Percentiles rank a stretch among this genome's conserved stretches.
These are phyloP conservation scores for Rallus crepitans DNA, from an alignment of 2,797 vertebrate genomes.

Conservation along the genomic window DNA sequence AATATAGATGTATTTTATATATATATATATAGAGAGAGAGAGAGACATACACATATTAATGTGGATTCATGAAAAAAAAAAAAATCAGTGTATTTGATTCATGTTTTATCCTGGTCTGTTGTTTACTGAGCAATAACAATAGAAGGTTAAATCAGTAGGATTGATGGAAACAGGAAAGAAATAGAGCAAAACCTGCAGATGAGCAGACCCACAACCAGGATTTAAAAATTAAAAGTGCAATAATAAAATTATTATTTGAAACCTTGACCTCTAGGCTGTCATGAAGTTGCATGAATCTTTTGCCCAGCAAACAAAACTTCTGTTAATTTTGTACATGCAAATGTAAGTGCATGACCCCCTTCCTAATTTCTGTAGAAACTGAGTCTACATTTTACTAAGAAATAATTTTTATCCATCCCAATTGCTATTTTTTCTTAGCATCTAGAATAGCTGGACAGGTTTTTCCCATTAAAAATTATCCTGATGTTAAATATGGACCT, in stretches of 20 bases:
- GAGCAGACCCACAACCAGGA: neutral
- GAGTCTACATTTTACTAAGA: neutral
- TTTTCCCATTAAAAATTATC: neutral
- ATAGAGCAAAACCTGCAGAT: neutral
- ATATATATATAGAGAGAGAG: accelerated
- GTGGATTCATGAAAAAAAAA: accelerated
- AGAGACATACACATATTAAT: accelerated
- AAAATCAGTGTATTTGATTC: neutral
- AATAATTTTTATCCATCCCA: neutral
- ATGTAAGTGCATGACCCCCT: neutral
- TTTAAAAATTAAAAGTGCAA: neutral
- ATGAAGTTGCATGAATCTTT: neutral
- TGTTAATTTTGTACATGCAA: too few species aligned
- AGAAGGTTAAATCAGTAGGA: neutral
- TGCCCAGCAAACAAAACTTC: neutral
- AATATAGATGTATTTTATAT: neutral
- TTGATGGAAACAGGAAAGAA: neutral
- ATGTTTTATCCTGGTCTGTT: neutral
- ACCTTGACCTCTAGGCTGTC: neutral
- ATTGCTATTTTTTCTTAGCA: neutral
- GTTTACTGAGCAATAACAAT: neutral
- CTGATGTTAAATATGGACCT: neutral
- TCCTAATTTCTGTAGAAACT: neutral
- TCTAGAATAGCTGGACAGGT: neutral
- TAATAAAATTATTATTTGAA: neutral